Percentiles rank a stretch among this genome's conserved stretches.
phyloP scores from a whole-genome alignment of 2,888 invertebrate species.

The Diabrotica balteata region DNA sequence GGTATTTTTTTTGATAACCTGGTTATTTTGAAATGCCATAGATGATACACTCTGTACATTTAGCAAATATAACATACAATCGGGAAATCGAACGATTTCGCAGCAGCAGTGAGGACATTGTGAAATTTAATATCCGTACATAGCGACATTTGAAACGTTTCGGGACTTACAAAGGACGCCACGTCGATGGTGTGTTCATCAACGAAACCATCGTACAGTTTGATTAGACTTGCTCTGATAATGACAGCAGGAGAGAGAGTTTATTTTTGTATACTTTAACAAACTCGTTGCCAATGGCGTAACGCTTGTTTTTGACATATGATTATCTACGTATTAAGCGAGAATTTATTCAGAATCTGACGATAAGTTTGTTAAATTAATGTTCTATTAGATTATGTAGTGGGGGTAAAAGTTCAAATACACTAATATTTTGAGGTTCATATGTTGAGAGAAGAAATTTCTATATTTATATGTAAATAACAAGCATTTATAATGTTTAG shows the following conservation, averaged over 20 bases:
- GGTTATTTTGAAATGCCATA: too few relatives aligned
- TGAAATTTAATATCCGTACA: constrained; percentile 45
- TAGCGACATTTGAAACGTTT: constrained; percentile 40
- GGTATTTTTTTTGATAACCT: too few relatives aligned
- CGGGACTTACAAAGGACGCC: constrained; percentile 30
- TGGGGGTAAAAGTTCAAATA: too few relatives aligned
- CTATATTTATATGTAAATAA: too few relatives aligned
- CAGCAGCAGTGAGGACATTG: constrained; percentile 26
- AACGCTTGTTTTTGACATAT: not conserved
- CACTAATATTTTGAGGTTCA: too few relatives aligned
- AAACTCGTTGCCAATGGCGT: not conserved
- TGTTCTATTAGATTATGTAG: too few relatives aligned
- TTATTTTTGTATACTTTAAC: not conserved
- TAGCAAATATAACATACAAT: constrained; percentile 25
- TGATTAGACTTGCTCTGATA: constrained; percentile 46
- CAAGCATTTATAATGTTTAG: too few relatives aligned
- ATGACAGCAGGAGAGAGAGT: constrained; percentile 38
- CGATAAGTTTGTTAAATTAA: too few relatives aligned
- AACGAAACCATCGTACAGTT: constrained; percentile 39
- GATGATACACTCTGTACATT: not conserved
- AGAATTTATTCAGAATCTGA: not conserved
- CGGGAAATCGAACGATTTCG: constrained; percentile 27
- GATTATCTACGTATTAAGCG: not conserved
- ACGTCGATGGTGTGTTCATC: constrained; percentile 37
- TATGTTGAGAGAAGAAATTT: too few relatives aligned